phyloP scores from a whole-genome alignment of 2,113 vertebrate species.

The Erinaceus europaeus region DNA sequence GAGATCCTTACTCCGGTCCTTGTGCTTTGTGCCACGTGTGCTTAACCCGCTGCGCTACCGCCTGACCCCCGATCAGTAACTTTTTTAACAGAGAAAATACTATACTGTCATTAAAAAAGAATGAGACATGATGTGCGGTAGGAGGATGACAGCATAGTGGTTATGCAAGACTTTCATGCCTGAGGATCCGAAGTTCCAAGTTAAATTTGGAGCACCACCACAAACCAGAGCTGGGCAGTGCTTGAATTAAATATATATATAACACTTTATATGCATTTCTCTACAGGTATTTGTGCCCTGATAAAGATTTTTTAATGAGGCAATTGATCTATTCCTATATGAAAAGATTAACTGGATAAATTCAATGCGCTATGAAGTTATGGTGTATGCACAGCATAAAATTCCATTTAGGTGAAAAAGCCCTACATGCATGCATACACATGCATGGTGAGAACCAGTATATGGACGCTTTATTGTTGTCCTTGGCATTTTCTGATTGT shows the following conservation, averaged over 20 bases:
- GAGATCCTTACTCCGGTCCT: too few species aligned
- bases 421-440: background rate
- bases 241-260: background rate
- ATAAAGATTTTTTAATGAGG: background rate
- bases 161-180: too few species aligned
- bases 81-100: background rate
- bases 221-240: too few species aligned
- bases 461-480: too few species aligned
- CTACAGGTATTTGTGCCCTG: background rate
- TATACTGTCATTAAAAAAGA: background rate
- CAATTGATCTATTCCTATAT: background rate
- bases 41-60: too few species aligned
- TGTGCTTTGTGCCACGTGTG: background rate
- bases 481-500: too few species aligned
- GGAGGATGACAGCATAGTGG: too few species aligned
- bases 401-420: background rate
- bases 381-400: background rate
- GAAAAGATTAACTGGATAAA: background rate
- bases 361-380: background rate
- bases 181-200: too few species aligned
- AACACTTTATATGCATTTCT: background rate
- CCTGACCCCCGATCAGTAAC: too few species aligned
- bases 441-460: too few species aligned
- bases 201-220: too few species aligned
- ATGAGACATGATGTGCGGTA: background rate